Base-by-base conservation (phyloP, 2,797 vertebrate species). In the Myotis planiceps region DNA sequence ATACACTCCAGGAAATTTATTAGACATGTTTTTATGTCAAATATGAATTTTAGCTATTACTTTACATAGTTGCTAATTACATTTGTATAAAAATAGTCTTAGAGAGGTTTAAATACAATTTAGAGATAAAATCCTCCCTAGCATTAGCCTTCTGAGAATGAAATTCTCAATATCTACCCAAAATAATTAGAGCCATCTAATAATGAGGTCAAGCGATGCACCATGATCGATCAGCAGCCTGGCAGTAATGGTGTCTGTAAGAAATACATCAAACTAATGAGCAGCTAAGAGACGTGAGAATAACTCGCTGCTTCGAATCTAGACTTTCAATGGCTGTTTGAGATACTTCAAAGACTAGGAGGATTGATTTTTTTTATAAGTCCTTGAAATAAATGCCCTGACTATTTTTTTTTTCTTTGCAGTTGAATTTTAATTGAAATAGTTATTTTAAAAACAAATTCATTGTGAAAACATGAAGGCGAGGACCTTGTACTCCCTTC, bases 261-360 rank as follows among this genome's bases (percentile, higher is more conserved):
- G 83, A 96, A 96, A 98, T 95, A 83, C n/a, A 94, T 97, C 90
- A 96, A 85, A 85, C 60, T 96, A 97, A 98, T 96, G 89, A 98
- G 94, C 79, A 95, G 92, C 95, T 89, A 76, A 89, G 49, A 96
- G 82, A 89, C 47, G 60, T 7, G 42, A 92, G 27, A 95, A 69
- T 90, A 89, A 95, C 60, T 92, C 84, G 21, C 29, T 71, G 34
- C 63, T 95, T 96, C 29, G 78, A 49, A 88, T 94, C 58, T 90
- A 82, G 51, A 88, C 58, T 88, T 96, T 68, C 74, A 90, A 25
- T 94, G 65, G 29, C 39, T 96, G 21, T 88, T 89, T 93, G 74
- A 92, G 95, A 92, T 81, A 95, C 74, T 95, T 95, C 89, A 96
- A 88, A 97, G 79, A 80, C 65, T 51, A 93, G 51, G 32, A 76